Conservation (phyloP, 2,888 invertebrate species). For the Morpho helenor region DNA sequence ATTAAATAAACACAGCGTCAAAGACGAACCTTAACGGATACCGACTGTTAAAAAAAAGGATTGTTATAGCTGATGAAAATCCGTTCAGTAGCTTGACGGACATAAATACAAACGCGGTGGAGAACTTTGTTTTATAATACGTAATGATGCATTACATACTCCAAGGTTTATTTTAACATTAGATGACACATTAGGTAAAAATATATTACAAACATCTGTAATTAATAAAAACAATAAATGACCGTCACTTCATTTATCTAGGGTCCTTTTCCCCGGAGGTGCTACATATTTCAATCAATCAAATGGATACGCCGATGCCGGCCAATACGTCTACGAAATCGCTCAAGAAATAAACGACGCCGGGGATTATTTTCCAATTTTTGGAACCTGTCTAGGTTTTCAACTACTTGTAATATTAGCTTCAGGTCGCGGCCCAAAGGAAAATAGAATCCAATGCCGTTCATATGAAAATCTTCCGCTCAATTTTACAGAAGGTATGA, state of each 20-base stretch:
- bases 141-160: too few relatives aligned
- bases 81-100: too few relatives aligned
- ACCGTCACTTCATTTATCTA: constrained; percentile 42
- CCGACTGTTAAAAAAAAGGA: too few relatives aligned
- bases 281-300: constrained; percentile 84
- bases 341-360: constrained; percentile 83
- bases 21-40: too few relatives aligned
- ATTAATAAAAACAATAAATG: too few relatives aligned
- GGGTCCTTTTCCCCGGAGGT: constrained; percentile 91
- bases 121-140: too few relatives aligned
- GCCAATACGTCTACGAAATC: constrained; percentile 82
- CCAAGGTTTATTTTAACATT: too few relatives aligned
- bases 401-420: constrained; percentile 85
- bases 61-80: too few relatives aligned
- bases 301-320: constrained; percentile 88
- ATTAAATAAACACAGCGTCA: too few relatives aligned
- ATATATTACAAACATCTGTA: too few relatives aligned
- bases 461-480: constrained; percentile 83
- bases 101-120: too few relatives aligned
- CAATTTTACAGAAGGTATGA: constrained; percentile 81
- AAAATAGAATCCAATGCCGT: constrained; percentile 81
- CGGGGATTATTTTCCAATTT: constrained; percentile 89
- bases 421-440: constrained; percentile 61
- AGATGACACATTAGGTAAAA: too few relatives aligned
- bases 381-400: constrained; percentile 94